Conservation (phyloP, 2,113 vertebrate species). For the Macroglossus sobrinus region DNA sequence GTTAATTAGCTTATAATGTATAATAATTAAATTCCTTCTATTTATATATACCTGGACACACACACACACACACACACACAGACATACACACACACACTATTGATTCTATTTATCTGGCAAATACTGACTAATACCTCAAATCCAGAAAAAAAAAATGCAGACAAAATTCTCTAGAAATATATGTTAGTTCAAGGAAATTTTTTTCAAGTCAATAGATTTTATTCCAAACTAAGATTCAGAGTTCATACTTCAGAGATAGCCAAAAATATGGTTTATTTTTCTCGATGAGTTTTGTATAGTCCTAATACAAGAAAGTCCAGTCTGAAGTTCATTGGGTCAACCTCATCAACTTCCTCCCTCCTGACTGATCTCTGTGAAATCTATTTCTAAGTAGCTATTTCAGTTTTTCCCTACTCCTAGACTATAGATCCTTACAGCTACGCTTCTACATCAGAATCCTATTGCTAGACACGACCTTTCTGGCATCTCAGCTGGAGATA, state of each 20-base stretch:
- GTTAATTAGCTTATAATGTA: too few species aligned
- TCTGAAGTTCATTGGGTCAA: neutral
- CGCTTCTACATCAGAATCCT: neutral
- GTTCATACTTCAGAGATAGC: neutral
- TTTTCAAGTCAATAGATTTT: neutral
- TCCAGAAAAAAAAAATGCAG: neutral
- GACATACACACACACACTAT: neutral
- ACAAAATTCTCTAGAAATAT: neutral
- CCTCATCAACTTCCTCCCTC: neutral
- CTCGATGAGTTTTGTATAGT: neutral
- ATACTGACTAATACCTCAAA: neutral
- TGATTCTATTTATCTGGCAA: neutral
- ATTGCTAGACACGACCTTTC: neutral
- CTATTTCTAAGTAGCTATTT: neutral
- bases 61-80: too few species aligned
- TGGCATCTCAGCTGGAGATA: neutral
- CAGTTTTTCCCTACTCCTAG: neutral
- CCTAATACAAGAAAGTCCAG: neutral
- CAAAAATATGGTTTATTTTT: neutral
- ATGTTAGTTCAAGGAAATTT: neutral
- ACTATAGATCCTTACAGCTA: neutral
- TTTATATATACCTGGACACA: too few species aligned
- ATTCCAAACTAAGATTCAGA: neutral
- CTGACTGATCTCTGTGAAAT: neutral
- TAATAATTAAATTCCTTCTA: too few species aligned